Base-by-base conservation (phyloP, 2,888 invertebrate species). In the Drosophila leonis region DNA sequence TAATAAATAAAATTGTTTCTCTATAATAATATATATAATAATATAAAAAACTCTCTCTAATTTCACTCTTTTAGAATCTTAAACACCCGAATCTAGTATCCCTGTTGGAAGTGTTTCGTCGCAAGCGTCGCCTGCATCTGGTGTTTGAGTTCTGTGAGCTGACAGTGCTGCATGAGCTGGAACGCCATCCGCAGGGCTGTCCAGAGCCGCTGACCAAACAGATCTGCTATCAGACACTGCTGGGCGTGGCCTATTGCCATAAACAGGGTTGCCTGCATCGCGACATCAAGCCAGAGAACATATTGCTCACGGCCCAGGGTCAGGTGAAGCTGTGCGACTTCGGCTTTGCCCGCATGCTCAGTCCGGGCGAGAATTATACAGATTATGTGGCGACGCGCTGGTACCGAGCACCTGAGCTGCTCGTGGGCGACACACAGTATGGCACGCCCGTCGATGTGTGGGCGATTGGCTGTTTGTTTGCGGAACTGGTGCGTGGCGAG, bases 141-240 rank as follows among this genome's bases (percentile, higher is more conserved):
- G 99, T 99, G 35, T 99, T 99, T 94, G 99, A 99, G 94, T 99
- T 97, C 94, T 99, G 99, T 92, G 99, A 99, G 92, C 96, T 98
- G 91, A 99, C 99, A 1, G 97, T 99, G 66, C 95, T 99, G 60
- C 97, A 98, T 90, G 99, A 99, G 92, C 94, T 99, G 91, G 99
- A 99, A 93, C 96, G 97, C 90, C 96, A 98, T 94, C 98, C 98
- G 0, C 95, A 94, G 93, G 99, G 99, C 90, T 98, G 97, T 90
- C 98, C 98, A 2, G 98, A 98, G 91, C 94, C 96, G 64, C 94
- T 98, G 65, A 98, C 97, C 18, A 97, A 97, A 93, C 97, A 97
- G 94, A 97, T 99, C 65, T 95, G 97, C 68, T 98, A 97, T 96
- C 99, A 99, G 94, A 98, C 98, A 49, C 94, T 99, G 54, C 97